Percentiles rank a stretch among this genome's conserved stretches.
These are phyloP conservation scores for Perodicticus potto DNA, from an alignment of 2,797 vertebrate genomes.

Conservation along the genomic window DNA sequence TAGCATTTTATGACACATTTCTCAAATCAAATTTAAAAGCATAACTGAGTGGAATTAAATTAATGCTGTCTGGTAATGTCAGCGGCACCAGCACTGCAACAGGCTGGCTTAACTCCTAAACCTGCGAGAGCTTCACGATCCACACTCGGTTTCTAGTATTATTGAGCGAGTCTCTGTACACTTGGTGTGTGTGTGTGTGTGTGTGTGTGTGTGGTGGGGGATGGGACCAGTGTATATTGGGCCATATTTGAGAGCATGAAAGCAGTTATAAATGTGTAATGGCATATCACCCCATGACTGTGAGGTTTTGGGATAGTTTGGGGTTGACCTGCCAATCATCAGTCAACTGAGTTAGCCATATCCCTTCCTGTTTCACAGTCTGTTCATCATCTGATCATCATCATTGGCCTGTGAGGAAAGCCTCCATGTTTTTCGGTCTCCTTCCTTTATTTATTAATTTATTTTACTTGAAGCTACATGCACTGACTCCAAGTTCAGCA, in stretches of 20 bases:
- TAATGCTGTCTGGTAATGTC: constrained; percentile 88
- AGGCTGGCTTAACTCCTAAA: constrained; percentile 87
- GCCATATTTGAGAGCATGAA: not conserved
- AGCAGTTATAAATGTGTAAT: not conserved
- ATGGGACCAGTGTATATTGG: not conserved
- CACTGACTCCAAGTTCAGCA: not conserved
- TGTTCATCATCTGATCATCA: not conserved
- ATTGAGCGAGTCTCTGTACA: constrained; percentile 31
- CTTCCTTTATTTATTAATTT: not conserved
- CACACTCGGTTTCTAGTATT: constrained; percentile 68
- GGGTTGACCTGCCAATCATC: not conserved
- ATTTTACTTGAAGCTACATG: not conserved
- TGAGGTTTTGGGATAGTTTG: not conserved
- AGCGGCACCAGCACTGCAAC: constrained; percentile 75
- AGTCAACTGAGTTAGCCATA: not conserved
- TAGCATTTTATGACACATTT: constrained; percentile 89
- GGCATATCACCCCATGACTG: not conserved
- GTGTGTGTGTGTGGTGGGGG: not conserved
- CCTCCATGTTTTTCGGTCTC: not conserved
- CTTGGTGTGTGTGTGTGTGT: not conserved
- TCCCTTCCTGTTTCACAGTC: not conserved
- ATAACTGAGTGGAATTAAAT: constrained; percentile 91
- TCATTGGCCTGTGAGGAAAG: not conserved
- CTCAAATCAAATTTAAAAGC: constrained; percentile 91
- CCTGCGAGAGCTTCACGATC: constrained; percentile 80